Evolutionary conservation across 2,113 vertebrate species (phyloP), one percentile per base, ranked within the genome.

Genomic region (Ellobius talpinus): DNA sequence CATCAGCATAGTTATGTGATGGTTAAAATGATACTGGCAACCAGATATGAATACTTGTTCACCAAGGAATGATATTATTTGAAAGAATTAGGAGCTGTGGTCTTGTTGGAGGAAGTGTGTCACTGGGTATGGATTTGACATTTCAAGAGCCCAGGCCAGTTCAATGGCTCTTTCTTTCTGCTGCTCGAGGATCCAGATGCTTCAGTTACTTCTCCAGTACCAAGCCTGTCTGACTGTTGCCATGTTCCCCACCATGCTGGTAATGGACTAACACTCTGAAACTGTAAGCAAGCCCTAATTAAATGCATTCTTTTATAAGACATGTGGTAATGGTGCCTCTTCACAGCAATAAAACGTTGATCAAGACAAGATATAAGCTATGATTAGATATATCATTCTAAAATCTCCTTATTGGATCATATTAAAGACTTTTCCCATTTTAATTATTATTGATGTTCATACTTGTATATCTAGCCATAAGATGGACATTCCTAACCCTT

Each of bases 351-450:
- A 8, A 2, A 61, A 61, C 11, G 26, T n/a, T 81, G 52, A 14
- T 7, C 14, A 58, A 61, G 36, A 26, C 5, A 82, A 58, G 12
- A 23, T 26, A 26, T 81, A 88, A 85, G 12, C 2, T 89, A 24
- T 63, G n/a, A n/a, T n/a, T n/a, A n/a, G n/a, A n/a, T n/a, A n/a
- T 74, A 39, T 76, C 36, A 39, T 66, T 93, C 50, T 73, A 86
- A 96, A 89, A 93, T 79, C 12, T 70, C 19, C 16, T 96, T 72
- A 92, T n/a, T 78, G 26, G 31, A 58, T 66, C 81, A 58, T 47
- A 45, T 79, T 92, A 91, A 70, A 91, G 5, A 4, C 73, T 29
- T 87, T 13, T 0, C 4, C 1, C 29, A 73, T n/a, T 92, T 68
- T 61, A 74, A 1, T 87, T 61, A 90, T 74, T 76, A 79, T 68